These are phyloP conservation scores for Brienomyrus longianalis DNA, from an alignment of 2,113 vertebrate genomes.

Conservation along the genomic window DNA sequence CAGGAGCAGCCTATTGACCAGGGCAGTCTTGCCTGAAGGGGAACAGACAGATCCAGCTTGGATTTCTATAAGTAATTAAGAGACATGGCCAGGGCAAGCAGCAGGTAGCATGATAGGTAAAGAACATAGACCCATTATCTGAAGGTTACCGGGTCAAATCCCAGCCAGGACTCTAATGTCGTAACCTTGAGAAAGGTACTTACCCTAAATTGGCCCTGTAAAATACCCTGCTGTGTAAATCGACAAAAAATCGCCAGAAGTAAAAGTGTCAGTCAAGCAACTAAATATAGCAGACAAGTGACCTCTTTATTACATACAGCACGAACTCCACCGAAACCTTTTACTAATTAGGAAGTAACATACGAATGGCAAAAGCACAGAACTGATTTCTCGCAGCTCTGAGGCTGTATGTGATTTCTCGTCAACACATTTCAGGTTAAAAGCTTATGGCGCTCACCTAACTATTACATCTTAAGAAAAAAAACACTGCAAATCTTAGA, in stretches of 20 bases:
- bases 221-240: constrained; percentile 6
- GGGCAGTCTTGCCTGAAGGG: constrained; percentile 75
- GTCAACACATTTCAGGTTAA: not conserved
- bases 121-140: not conserved
- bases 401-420: not conserved
- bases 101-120: not conserved
- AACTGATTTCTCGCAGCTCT: not conserved
- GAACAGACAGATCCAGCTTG: constrained; percentile 9
- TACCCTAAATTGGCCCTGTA: constrained; percentile 5
- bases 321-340: not conserved
- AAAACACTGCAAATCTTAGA: not conserved
- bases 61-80: not conserved
- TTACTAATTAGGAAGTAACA: not conserved
- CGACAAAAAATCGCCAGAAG: not conserved
- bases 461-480: not conserved
- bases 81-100: not conserved
- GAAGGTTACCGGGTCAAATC: not conserved
- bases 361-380: not conserved
- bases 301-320: not conserved
- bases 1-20: constrained; percentile 80
- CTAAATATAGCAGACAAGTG: not conserved
- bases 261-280: not conserved
- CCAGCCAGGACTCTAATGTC: not conserved
- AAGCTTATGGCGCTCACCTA: not conserved
- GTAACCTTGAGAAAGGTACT: not conserved